Evolutionary conservation across 1,140 invertebrate species (phyloP), one percentile per base, ranked within the genome.

Genomic region (Agrilus planipennis): DNA sequence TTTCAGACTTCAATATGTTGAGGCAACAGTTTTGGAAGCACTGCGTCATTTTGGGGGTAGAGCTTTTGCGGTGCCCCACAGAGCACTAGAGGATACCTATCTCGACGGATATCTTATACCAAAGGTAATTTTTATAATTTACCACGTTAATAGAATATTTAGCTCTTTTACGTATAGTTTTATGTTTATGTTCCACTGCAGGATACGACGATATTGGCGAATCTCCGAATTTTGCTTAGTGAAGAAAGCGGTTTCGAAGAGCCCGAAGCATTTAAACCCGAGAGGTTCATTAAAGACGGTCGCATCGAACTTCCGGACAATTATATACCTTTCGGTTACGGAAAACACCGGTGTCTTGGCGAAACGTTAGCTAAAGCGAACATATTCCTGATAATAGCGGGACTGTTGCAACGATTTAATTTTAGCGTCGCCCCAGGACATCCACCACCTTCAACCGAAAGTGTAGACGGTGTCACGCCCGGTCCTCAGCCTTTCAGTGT

Each of bases 321-420:
- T 21, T 83, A 79, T 52, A 67, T 84, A 48, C 84, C 85, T 0
- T 91, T 90, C 51, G 81, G 85, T 29, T 64, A 80, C 17, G 83
- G 83, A 60, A 87, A 82, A 51, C 79, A 82, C 56, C 74, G 81
- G 25, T 94, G 89, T 53, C 79, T 90, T 54, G 89, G 89, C 7
- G 87, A 92, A 64, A 66, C 76, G 14, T 57, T 93, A 35, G 88
- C 86, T 1, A 79, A 77, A 50, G 79, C 83, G 42, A 91, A 90
- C 51, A 69, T 93, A 9, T 93, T 93, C 50, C 55, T 91, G 14
- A 86, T 90, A 53, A 79, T 77, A 2, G 74, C 84, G 2, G 71
- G 76, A 0, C 60, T 92, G 16, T 58, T 93, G 34, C 89, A 92
- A 60, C 75, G 72, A 34, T 90, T 86, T 44, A 73, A 71, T 3